Evolutionary conservation across 2,888 invertebrate species (phyloP).

Genomic region (Andrena camellia): DNA sequence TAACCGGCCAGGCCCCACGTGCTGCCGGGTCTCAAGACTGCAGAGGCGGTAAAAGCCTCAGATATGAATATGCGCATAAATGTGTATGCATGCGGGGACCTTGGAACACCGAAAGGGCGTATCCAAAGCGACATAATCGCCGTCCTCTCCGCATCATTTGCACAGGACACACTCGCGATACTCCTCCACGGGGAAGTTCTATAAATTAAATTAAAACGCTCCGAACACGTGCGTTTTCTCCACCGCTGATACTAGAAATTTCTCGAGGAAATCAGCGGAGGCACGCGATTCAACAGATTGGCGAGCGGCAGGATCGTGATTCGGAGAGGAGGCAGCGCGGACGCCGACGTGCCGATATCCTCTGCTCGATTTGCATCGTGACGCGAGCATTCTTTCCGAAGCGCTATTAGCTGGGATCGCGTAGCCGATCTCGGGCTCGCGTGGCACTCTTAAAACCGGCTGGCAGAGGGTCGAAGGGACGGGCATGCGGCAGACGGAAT

Average conservation of each 20-base stretch:
- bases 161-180: constrained; percentile 46
- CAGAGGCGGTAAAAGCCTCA: constrained; percentile 58
- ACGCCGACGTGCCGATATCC: too few relatives aligned
- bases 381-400: constrained; percentile 31
- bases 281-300: too few relatives aligned
- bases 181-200: constrained; percentile 14
- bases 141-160: constrained; percentile 45
- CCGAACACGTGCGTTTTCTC: too few relatives aligned
- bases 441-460: constrained; percentile 69
- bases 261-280: too few relatives aligned
- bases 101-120: constrained; percentile 54
- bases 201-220: constrained; percentile 44
- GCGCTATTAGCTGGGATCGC: constrained; percentile 27
- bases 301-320: too few relatives aligned
- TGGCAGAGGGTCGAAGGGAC: constrained; percentile 52
- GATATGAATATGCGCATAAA: constrained; percentile 66
- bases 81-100: constrained; percentile 55
- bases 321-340: too few relatives aligned
- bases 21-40: constrained; percentile 57
- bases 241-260: too few relatives aligned
- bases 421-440: constrained; percentile 58
- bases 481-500: constrained; percentile 78
- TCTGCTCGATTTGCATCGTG: not conserved
- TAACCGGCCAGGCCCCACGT: constrained; percentile 66
- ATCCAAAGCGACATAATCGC: constrained; percentile 55